phyloP scores from a whole-genome alignment of 2,888 invertebrate species.

The Rhagonycha fulva region DNA sequence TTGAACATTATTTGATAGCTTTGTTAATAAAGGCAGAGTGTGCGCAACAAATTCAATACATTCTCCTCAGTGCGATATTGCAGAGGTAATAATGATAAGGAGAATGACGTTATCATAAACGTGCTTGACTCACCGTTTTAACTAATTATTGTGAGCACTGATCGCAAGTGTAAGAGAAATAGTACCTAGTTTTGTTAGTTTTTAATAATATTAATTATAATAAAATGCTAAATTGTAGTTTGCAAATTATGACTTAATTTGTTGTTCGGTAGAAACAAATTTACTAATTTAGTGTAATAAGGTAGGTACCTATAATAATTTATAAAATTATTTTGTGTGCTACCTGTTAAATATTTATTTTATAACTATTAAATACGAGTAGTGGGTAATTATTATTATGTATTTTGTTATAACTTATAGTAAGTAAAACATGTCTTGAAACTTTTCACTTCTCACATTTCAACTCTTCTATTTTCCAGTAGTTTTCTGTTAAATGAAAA shows the following conservation, averaged over 20 bases:
- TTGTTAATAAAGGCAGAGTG: constrained; percentile 17
- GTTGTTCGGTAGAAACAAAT: neutral
- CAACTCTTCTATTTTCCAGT: too few species aligned
- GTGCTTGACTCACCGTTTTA: constrained; percentile 3
- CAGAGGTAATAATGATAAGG: constrained; percentile 18
- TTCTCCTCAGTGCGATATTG: constrained; percentile 5
- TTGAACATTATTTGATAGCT: constrained; percentile 8
- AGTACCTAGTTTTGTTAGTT: neutral
- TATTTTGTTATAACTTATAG: too few species aligned
- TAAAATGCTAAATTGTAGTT: neutral
- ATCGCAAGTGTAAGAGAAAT: neutral
- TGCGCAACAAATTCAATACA: constrained; percentile 9
- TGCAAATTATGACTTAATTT: neutral
- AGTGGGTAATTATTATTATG: too few species aligned
- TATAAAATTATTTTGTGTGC: neutral
- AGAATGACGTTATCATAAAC: constrained; percentile 8
- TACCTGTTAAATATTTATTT: neutral
- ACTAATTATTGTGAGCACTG: neutral
- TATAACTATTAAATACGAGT: too few species aligned
- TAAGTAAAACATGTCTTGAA: too few species aligned
- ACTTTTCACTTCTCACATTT: too few species aligned
- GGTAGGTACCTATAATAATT: neutral
- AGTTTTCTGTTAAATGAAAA: too few species aligned
- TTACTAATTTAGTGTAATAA: neutral
- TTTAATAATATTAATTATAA: neutral